Base-by-base conservation (phyloP, 1,140 invertebrate genomes). In the Tetragonula clypearis region DNA sequence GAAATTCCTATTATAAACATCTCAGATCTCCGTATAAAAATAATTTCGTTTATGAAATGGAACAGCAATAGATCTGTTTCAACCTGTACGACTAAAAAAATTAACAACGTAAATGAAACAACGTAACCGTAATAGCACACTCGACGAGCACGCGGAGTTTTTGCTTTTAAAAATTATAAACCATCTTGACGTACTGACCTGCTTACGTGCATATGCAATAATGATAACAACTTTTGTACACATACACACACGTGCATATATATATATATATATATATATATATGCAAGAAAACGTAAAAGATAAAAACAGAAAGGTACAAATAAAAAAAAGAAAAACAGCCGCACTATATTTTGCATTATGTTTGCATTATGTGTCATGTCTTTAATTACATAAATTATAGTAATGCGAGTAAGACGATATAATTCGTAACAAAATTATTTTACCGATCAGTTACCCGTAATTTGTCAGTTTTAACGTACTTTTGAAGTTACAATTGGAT, bases 81-180 rank as follows among this genome's bases (percentile, higher is more conserved):
- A 35, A 41, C 9, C 19, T 26, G 19, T 69, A 69, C 19, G 30
- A 12, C 11, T 21, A 19, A 41, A 30, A 49, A 14, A 23, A 49
- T n/a, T 71, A n/a, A 49, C 23, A 23, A 30, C 30, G 30, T 30
- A 30, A 30, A 30, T 71, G n/a, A 71, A 49, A 49, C 11, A 53
- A 49, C 0, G 1, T 49, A 72, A 72, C 1, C 6, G n/a, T 15
- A 72, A 17, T 6, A 41, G 11, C 1, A 49, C 49, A 49, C 41
- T 23, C 15, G 14, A 49, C 1, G 11, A 30, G 35, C n/a, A 72
- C 1, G 12, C 8, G 14, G 12, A 6, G 23, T 14, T 72, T 66
- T 21, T n/a, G 41, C 69, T 49, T 49, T 72, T n/a, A 55, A 26
- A 73, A 73, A 71, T 49, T 26, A n/a, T 73, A 73, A 73, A n/a